Evolutionary conservation across 2,888 invertebrate species (phyloP).

Genomic region (Eilema caniola): DNA sequence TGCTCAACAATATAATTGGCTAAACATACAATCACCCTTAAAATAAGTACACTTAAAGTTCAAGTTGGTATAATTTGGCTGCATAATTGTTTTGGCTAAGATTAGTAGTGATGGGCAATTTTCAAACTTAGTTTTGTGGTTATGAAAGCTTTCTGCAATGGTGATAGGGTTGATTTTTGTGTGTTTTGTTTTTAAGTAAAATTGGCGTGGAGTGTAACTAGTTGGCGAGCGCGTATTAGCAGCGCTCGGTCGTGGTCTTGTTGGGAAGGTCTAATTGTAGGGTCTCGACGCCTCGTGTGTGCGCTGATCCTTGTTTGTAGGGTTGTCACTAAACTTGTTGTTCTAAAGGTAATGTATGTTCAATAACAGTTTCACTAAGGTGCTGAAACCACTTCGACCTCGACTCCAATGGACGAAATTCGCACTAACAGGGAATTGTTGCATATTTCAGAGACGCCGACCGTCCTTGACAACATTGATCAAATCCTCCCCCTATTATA

Average conservation of each 20-base stretch:
- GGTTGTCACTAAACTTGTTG: slow-evolving; percentile 56
- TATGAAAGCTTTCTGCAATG: slow-evolving; percentile 35
- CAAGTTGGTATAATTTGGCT: slow-evolving; percentile 32
- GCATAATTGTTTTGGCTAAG: slow-evolving; percentile 52
- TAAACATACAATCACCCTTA: slow-evolving; percentile 24
- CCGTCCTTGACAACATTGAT: no score
- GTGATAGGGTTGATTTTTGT: slow-evolving; percentile 46
- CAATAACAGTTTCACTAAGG: neutral
- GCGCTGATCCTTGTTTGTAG: slow-evolving; percentile 67
- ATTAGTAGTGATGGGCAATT: slow-evolving; percentile 66
- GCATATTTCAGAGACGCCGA: no score
- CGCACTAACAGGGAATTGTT: no score
- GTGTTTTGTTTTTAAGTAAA: slow-evolving; percentile 28
- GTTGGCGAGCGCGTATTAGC: slow-evolving; percentile 82
- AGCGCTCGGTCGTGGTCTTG: slow-evolving; percentile 68
- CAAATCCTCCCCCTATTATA: no score
- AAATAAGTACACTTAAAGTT: slow-evolving; percentile 28
- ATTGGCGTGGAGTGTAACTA: slow-evolving; percentile 69
- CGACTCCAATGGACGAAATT: no score
- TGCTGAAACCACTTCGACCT: no score
- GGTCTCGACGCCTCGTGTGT: slow-evolving; percentile 82
- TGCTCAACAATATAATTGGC: slow-evolving; percentile 30
- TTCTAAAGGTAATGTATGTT: neutral
- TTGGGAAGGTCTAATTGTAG: slow-evolving; percentile 83
- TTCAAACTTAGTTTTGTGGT: slow-evolving; percentile 51